Conservation (phyloP, 1,140 invertebrate genomes). For the Atta texana region DNA sequence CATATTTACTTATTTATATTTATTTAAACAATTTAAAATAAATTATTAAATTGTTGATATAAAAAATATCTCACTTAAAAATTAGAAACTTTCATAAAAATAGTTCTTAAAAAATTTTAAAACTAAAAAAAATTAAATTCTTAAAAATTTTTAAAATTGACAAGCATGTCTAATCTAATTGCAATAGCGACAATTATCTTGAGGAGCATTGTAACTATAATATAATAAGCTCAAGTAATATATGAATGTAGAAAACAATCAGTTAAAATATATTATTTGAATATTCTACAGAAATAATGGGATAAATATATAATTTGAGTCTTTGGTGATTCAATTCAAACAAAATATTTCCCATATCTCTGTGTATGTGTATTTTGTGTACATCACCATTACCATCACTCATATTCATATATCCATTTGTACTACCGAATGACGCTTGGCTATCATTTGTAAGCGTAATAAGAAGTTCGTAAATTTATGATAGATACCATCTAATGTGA, state of each 20-base stretch:
- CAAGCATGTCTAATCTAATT: not conserved
- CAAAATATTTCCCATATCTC: slow-evolving; percentile 25
- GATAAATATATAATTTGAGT: not conserved
- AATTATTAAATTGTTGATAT: not conserved
- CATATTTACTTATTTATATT: not conserved
- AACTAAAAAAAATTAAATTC: too few species aligned
- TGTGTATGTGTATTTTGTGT: slow-evolving; percentile 2
- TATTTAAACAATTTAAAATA: not conserved
- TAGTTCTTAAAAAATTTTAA: not conserved
- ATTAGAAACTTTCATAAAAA: not conserved
- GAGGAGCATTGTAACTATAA: not conserved
- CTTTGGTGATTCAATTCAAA: slow-evolving; percentile 36
- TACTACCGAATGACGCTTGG: slow-evolving; percentile 55
- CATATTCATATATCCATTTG: slow-evolving; percentile 44
- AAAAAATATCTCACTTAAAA: not conserved
- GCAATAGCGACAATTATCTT: slow-evolving; percentile 17
- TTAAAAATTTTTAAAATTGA: not conserved
- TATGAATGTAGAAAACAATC: slow-evolving; percentile 37
- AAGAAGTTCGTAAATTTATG: slow-evolving; percentile 48
- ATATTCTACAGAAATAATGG: slow-evolving; percentile 15
- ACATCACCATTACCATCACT: slow-evolving; percentile 13
- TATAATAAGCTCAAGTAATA: not conserved
- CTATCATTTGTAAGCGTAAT: slow-evolving; percentile 62
- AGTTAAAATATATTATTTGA: slow-evolving; percentile 2
- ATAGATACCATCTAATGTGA: not conserved